phyloP scores from a whole-genome alignment of 2,113 vertebrate genomes.

The Syngnathus scovelli region DNA sequence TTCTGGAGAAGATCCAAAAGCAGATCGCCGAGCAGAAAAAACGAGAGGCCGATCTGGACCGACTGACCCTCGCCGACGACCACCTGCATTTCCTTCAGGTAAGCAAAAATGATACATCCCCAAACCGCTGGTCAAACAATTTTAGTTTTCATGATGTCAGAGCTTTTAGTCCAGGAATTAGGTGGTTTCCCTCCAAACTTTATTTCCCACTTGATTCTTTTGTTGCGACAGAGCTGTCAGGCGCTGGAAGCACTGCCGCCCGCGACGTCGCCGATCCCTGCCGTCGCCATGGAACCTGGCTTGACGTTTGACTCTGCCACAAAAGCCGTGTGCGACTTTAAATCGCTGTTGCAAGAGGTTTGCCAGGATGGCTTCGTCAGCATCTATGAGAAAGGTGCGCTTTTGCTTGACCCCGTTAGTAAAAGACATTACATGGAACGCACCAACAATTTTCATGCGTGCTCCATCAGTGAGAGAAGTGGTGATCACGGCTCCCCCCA shows the following conservation, averaged over 20 bases:
- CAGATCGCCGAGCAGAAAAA: conserved; percentile 64
- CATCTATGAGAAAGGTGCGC: conserved; percentile 68
- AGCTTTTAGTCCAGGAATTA: no score
- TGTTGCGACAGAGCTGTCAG: conserved; percentile 56
- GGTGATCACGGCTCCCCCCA: conserved; percentile 39
- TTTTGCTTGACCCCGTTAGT: not conserved
- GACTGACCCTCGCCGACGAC: conserved; percentile 61
- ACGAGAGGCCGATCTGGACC: conserved; percentile 59
- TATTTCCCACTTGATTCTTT: not conserved
- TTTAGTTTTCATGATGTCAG: no score
- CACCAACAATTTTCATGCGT: not conserved
- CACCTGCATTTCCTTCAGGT: conserved; percentile 70
- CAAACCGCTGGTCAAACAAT: no score
- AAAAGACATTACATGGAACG: not conserved
- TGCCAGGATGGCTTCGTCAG: conserved; percentile 65
- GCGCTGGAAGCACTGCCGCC: conserved; percentile 45
- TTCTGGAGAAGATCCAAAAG: conserved; percentile 64
- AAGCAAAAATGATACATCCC: no score
- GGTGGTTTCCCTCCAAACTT: no score
- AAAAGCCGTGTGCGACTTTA: conserved; percentile 63
- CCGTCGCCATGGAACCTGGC: conserved; percentile 38
- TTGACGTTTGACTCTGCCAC: conserved; percentile 49
- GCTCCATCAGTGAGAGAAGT: conserved; percentile 56
- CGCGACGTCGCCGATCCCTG: conserved; percentile 32
- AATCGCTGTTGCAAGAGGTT: conserved; percentile 65